Base-by-base conservation (phyloP, 1,140 invertebrate genomes). In the Hypothenemus hampei region DNA sequence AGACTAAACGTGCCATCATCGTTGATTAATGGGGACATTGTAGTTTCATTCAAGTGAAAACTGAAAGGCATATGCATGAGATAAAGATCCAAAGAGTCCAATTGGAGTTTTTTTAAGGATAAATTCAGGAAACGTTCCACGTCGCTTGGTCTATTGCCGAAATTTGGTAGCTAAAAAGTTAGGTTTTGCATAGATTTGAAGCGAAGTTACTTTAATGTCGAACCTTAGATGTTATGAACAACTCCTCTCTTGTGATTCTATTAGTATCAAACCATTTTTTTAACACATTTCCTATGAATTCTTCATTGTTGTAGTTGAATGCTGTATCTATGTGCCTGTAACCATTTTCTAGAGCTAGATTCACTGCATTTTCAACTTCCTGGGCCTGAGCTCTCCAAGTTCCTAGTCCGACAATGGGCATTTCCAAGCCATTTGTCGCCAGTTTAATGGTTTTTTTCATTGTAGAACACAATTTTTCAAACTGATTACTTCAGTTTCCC, bases 31-130 rank as follows among this genome's bases (percentile, higher is more conserved):
- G 75, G 53, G 1, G 71, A 46, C 8, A 66, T 60, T 20, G 63
- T 61, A 3, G 65, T 57, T 20, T 71, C 61, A 16, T 73, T 62
- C 40, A 65, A 70, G 26, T 68, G 61, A 37, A 79, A 79, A 16
- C 75, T 77, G 62, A 82, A 78, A 1, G 85, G 85, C 62, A 78
- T 76, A 66, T 88, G 84, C 61, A 86, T 77, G 15, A 88, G 69
- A 66, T 87, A 87, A 1, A 87, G 69, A 65, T 88, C 85, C 1
- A 87, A 76, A 59, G 86, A 87, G 26, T 80, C 76, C 26, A 84
- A 59, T 24, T 80, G 71, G 16, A 87, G 70, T 37, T 70, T 71
- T 23, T 74, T 59, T 29, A 87, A 63, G 11, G 83, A 85, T 55
- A 78, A 63, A 35, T 77, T 78, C 13, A 86, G 61, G 59, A 75